Evolutionary conservation across 1,140 invertebrate genomes (phyloP).

Genomic region (Globodera rostochiensis): DNA sequence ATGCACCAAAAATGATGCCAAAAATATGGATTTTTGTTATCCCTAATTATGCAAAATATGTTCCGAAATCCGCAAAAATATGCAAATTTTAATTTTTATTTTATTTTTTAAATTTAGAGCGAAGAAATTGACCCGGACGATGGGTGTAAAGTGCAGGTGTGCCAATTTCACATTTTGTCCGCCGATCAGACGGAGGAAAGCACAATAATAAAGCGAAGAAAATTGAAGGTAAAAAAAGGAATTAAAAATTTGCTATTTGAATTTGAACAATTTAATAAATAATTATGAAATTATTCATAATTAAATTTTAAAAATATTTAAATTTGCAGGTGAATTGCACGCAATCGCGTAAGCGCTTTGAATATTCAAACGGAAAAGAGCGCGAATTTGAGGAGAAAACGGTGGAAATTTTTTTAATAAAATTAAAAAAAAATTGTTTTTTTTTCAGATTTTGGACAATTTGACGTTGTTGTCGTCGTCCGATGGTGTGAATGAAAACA

Average conservation of each 20-base stretch:
- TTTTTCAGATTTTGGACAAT: conserved; percentile 38
- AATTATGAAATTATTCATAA: too few relatives aligned
- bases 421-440: background rate
- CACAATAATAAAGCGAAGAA: conserved; percentile 48
- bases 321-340: conserved; percentile 51
- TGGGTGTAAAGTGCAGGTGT: conserved; percentile 54
- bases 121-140: conserved; percentile 56
- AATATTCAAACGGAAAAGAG: conserved; percentile 53
- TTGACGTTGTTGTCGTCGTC: conserved; percentile 5
- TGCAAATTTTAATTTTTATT: too few relatives aligned
- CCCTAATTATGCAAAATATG: too few relatives aligned
- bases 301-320: background rate
- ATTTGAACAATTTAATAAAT: too few relatives aligned
- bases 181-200: conserved; percentile 52
- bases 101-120: conserved; percentile 19
- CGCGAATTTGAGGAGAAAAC: conserved; percentile 52
- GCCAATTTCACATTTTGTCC: conserved; percentile 50
- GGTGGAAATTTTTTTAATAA: background rate
- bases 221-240: conserved; percentile 37
- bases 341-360: conserved; percentile 44
- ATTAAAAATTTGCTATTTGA: background rate
- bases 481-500: background rate
- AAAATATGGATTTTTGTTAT: too few relatives aligned
- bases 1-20: too few relatives aligned
- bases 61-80: too few relatives aligned